Conservation (phyloP, 2,888 invertebrate species). For the Zaprionus obscuricornis region DNA sequence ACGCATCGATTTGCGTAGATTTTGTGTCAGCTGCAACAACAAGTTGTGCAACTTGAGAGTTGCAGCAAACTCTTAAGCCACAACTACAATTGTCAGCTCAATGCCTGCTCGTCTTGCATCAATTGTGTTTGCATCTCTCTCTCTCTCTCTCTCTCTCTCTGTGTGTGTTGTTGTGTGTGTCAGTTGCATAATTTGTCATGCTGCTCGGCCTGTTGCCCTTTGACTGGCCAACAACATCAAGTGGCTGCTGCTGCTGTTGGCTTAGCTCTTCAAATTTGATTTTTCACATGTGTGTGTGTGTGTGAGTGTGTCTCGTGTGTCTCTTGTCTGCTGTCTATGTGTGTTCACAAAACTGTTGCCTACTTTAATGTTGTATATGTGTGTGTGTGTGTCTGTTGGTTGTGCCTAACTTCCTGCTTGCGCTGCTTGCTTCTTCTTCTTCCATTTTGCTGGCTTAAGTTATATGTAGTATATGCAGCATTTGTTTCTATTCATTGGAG, state of each 20-base stretch:
- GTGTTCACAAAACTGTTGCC: slow-evolving; percentile 49
- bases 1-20: slow-evolving; percentile 67
- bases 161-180: slow-evolving; percentile 20
- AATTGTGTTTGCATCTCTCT: not conserved
- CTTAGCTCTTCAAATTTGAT: slow-evolving; percentile 68
- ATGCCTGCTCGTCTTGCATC: slow-evolving; percentile 16
- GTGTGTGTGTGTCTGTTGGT: not conserved
- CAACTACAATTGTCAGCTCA: slow-evolving; percentile 48
- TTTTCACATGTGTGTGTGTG: slow-evolving; percentile 41
- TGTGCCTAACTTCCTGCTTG: not conserved
- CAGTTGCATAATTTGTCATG: slow-evolving; percentile 62
- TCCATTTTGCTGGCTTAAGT: slow-evolving; percentile 20
- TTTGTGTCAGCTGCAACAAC: slow-evolving; percentile 57
- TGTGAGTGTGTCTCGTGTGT: no score
- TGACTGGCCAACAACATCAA: slow-evolving; percentile 37
- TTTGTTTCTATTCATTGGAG: slow-evolving; percentile 73
- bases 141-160: slow-evolving; percentile 8
- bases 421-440: not conserved
- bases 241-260: slow-evolving; percentile 59
- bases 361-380: slow-evolving; percentile 27
- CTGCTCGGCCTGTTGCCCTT: slow-evolving; percentile 40
- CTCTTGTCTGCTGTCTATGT: no score
- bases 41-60: no score
- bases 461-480: slow-evolving; percentile 61
- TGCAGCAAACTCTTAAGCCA: no score